phyloP scores from a whole-genome alignment of 2,113 vertebrate genomes.

The Datnioides undecimradiatus region DNA sequence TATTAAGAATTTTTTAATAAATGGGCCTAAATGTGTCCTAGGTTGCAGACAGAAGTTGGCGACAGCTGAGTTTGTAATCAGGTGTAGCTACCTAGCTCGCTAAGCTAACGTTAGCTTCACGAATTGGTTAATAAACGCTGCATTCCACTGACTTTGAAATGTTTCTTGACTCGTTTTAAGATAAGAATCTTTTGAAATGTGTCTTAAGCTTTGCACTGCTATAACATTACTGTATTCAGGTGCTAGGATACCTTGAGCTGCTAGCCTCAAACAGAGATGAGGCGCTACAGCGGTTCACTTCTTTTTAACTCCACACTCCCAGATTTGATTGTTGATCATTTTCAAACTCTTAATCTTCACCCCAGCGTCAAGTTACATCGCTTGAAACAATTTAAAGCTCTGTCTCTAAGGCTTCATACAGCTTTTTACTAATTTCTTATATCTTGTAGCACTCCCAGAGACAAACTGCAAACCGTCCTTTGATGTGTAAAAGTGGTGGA shows the following conservation, averaged over 20 bases:
- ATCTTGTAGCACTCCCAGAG: too few species aligned
- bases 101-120: neutral
- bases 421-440: too few species aligned
- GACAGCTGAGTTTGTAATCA: neutral
- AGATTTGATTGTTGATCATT: too few species aligned
- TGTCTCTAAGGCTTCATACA: neutral
- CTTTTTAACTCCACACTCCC: neutral
- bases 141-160: neutral
- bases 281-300: neutral
- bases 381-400: neutral
- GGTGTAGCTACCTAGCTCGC: neutral
- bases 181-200: neutral
- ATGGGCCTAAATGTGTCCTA: neutral
- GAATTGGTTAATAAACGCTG: neutral
- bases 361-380: neutral
- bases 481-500: too few species aligned
- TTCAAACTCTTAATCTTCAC: neutral
- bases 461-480: too few species aligned
- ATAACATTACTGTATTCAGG: neutral
- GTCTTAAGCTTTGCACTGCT: neutral
- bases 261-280: neutral
- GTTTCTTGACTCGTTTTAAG: neutral
- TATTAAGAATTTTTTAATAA: neutral
- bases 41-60: neutral
- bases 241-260: neutral